Percentiles rank a stretch among this genome's conserved stretches.
Conservation (phyloP, 2,888 invertebrate species). For the Oithona nana region DNA sequence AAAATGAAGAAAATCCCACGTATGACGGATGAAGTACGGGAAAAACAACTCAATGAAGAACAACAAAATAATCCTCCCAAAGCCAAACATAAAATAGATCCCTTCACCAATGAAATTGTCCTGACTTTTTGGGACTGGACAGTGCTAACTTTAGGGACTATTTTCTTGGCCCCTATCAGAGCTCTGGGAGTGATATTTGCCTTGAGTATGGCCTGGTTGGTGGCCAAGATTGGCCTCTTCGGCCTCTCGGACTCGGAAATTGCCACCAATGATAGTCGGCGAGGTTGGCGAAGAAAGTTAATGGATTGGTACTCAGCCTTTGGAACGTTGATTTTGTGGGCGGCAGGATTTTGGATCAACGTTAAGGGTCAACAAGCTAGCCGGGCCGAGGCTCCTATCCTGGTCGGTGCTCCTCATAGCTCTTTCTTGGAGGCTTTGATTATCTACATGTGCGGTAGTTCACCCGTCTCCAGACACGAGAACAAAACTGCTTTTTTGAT, state of each 20-base stretch:
- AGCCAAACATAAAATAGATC: not conserved
- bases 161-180: not conserved
- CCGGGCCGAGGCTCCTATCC: conserved; percentile 10
- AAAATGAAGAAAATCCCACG: not conserved
- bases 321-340: conserved; percentile 2
- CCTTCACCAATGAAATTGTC: not conserved
- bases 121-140: not conserved
- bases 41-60: not conserved
- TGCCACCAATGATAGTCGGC: not conserved
- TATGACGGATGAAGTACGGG: not conserved
- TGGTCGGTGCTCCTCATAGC: conserved; percentile 12
- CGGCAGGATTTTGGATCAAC: conserved; percentile 3
- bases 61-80: not conserved
- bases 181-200: not conserved
- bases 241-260: not conserved
- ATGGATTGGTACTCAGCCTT: not conserved
- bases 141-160: not conserved
- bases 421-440: conserved; percentile 9
- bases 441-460: conserved; percentile 3
- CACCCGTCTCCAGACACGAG: conserved; percentile 4
- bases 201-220: not conserved
- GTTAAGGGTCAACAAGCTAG: not conserved
- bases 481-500: not conserved
- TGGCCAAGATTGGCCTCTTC: conserved; percentile 3
- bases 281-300: conserved; percentile 1